Evolutionary conservation across 2,888 invertebrate species (phyloP), one percentile per base, ranked within the genome.

Genomic region (Gonocerus acuteangulatus): DNA sequence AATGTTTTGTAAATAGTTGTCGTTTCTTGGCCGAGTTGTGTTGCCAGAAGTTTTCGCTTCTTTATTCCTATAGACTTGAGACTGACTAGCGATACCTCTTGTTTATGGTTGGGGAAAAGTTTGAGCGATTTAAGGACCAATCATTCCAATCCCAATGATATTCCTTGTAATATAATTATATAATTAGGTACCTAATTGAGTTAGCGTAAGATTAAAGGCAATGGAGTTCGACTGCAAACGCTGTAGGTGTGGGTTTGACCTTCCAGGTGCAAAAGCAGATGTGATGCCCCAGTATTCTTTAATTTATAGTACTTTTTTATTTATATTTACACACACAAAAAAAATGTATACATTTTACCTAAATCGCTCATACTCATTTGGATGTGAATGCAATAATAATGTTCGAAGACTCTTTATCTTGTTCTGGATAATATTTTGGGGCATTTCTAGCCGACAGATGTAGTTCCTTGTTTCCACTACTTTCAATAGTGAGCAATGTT

Each of bases 51-150:
- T 39, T 42, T 54, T 54, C 15, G 57, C 57, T 57, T 57, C 54
- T 57, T 57, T 45, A 57, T 57, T 57, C 57, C 57, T 57, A 57
- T 57, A 57, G 57, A 57, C 45, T 57, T 57, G 57, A 57, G 57
- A 57, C 57, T 57, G 57, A 57, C 47, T 57, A 47, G 44, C 23
- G 47, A 47, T 47, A 57, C 57, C 57, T 57, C 45, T 45, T 45
- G 57, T 57, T 47, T 45, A 47, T 21, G 45, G 32, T 15, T 19
- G 44, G 45, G 18, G 34, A 18, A 57, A 45, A 57, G 47, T 57
- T 45, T 57, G 57, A 57, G 57, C 57, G 57, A 57, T 57, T 57
- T 57, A 57, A 23, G 57, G 57, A 42, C 36, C n/a, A 42, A 42
- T 19, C 13, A 54, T 57, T 57, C 44, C 32, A 19, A 19, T 15